Percentiles rank a stretch among this genome's conserved stretches.
phyloP scores from a whole-genome alignment of 2,888 invertebrate genomes.

The Electrophaes corylata region DNA sequence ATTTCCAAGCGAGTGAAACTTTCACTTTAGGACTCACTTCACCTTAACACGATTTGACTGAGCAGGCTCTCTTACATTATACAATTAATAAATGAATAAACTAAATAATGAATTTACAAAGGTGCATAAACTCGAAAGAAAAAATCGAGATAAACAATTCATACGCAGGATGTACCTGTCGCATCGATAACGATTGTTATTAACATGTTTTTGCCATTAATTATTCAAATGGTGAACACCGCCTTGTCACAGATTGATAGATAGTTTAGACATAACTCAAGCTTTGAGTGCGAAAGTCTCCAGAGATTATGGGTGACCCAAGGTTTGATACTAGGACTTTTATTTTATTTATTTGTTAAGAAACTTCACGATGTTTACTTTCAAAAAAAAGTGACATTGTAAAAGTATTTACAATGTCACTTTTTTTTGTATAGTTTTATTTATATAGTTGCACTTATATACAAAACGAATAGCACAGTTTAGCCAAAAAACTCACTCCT shows the following conservation, averaged over 20 bases:
- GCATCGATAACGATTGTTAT: slow-evolving; percentile 52
- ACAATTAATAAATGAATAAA: slow-evolving; percentile 14
- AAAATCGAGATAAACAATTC: slow-evolving; percentile 43
- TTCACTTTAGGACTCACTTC: not conserved
- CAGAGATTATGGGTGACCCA: slow-evolving; percentile 10
- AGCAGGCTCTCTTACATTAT: not conserved
- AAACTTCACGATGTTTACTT: no score
- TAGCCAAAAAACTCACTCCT: slow-evolving; percentile 10
- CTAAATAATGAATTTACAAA: slow-evolving; percentile 15
- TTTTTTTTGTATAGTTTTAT: not conserved
- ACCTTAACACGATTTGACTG: not conserved
- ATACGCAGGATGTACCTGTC: slow-evolving; percentile 51
- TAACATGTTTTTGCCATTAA: slow-evolving; percentile 57
- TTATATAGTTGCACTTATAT: not conserved
- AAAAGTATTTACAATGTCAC: not conserved
- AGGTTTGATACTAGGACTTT: slow-evolving; percentile 12
- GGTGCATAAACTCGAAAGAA: slow-evolving; percentile 35
- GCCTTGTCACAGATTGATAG: slow-evolving; percentile 33
- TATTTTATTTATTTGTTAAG: slow-evolving; percentile 6
- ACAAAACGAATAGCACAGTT: slow-evolving; percentile 12
- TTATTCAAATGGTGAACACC: slow-evolving; percentile 45
- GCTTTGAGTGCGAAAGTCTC: slow-evolving; percentile 20
- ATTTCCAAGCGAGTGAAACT: no score
- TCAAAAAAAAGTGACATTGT: no score
- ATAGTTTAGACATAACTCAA: slow-evolving; percentile 27